Evolutionary conservation across 2,113 vertebrate species (phyloP), one percentile per base, ranked within the genome.

Genomic region (Leiothrix lutea): DNA sequence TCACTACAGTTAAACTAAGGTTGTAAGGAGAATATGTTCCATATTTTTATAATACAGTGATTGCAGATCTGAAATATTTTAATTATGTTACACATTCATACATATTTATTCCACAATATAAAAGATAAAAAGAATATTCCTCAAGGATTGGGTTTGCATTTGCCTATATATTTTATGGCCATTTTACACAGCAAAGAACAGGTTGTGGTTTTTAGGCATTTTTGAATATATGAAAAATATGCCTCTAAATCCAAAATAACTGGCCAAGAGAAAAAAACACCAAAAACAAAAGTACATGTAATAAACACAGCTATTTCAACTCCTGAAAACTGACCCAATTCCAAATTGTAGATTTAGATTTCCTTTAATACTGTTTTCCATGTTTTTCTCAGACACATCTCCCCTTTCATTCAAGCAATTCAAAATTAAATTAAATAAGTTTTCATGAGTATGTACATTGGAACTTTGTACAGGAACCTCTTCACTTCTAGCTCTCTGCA

Each of bases 361-460:
- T 33, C 33, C 23, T 71, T 73, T 62, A 78, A 78, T 54, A 38
- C 6, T 74, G 19, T 77, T 80, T 88, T 58, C 21, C 22, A 18
- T 12, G 8, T 16, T 60, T 88, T 77, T 78, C 31, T 67, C 69
- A 86, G 35, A 73, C 7, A 36, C 1, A 1, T 47, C 53, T 73
- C 6, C 35, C 36, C 35, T 44, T 73, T 79, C 25, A 45, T 73
- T 86, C 54, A 65, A 51, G 54, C 48, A 86, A 45, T 44, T 91
- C 8, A 47, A 70, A 72, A 44, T 22, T 35, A 48, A 86, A 44
- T 19, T 35, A 48, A 86, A 42, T 16, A 88, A 38, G 38, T 35
- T 66, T 75, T 69, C 35, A 64, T 19, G 0, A 79, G 74, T 29
- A 38, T 0, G 0, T n/a, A 64, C 5, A 2, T 0, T 9, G 11